phyloP scores from a whole-genome alignment of 2,797 vertebrate genomes.

The Coregonus sp. region DNA sequence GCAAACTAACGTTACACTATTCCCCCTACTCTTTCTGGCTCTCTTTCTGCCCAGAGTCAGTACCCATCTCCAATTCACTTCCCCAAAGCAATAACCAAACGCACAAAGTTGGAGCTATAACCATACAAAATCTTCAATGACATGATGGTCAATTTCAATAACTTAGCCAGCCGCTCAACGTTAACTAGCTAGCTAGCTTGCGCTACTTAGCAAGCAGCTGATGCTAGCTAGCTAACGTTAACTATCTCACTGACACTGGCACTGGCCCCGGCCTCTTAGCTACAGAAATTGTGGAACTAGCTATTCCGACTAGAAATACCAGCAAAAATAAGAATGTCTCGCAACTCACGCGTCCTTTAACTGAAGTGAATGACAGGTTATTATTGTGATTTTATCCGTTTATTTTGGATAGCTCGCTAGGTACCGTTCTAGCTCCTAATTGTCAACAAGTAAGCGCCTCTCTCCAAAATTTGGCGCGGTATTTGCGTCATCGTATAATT shows the following conservation, averaged over 20 bases:
- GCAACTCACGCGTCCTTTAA: not conserved
- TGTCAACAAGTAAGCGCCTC: not conserved
- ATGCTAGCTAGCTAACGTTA: not conserved
- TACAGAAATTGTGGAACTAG: not conserved
- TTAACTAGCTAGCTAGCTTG: not conserved
- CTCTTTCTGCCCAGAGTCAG: not conserved
- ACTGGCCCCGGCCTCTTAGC: not conserved
- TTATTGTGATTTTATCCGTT: not conserved
- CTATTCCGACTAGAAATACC: not conserved
- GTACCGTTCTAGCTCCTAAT: not conserved
- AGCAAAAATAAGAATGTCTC: not conserved
- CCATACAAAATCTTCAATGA: too few relatives aligned
- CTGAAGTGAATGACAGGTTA: not conserved
- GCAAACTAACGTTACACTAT: not conserved
- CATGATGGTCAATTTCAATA: too few relatives aligned
- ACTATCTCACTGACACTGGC: too few relatives aligned
- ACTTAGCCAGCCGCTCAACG: too few relatives aligned
- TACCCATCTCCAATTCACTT: too few relatives aligned
- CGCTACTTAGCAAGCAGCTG: not conserved
- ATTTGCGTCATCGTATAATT: not conserved
- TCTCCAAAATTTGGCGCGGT: slow-evolving; percentile 1
- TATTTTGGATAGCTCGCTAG: not conserved
- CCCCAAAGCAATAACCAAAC: too few relatives aligned
- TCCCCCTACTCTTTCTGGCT: not conserved
- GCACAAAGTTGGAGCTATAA: too few relatives aligned